phyloP scores from a whole-genome alignment of 2,888 invertebrate species.

The Ligdia adustata region DNA sequence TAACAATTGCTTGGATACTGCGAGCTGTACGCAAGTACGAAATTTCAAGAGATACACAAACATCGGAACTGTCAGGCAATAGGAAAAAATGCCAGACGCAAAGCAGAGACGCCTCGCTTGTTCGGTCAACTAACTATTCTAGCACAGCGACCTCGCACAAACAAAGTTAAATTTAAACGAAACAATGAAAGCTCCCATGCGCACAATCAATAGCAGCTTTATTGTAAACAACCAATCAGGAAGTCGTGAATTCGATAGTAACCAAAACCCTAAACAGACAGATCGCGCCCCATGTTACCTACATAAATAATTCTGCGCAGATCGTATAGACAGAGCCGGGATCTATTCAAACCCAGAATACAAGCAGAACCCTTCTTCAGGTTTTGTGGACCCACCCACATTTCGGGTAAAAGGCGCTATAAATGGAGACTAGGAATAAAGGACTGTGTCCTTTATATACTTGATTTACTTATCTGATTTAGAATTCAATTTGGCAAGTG shows the following conservation, averaged over 20 bases:
- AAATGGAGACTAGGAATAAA: slow-evolving; percentile 9
- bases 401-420: slow-evolving; percentile 5
- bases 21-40: too few relatives aligned
- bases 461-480: slow-evolving; percentile 8
- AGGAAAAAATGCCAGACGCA: too few relatives aligned
- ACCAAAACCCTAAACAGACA: slow-evolving; percentile 2
- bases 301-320: slow-evolving; percentile 23
- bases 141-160: too few relatives aligned
- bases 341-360: slow-evolving; percentile 16
- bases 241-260: slow-evolving; percentile 10
- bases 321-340: slow-evolving; percentile 5
- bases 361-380: slow-evolving; percentile 7
- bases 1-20: too few relatives aligned
- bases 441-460: slow-evolving; percentile 7
- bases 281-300: slow-evolving; percentile 1
- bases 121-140: too few relatives aligned
- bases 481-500: slow-evolving; percentile 6
- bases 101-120: too few relatives aligned
- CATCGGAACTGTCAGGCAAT: too few relatives aligned
- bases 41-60: too few relatives aligned
- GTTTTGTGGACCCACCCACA: slow-evolving; percentile 11
- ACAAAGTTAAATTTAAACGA: too few relatives aligned
- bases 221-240: slow-evolving; percentile 9
- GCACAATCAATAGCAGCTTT: background rate
- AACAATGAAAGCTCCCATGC: background rate